phyloP scores from a whole-genome alignment of 2,797 vertebrate species.

The Muscicapa comitata region DNA sequence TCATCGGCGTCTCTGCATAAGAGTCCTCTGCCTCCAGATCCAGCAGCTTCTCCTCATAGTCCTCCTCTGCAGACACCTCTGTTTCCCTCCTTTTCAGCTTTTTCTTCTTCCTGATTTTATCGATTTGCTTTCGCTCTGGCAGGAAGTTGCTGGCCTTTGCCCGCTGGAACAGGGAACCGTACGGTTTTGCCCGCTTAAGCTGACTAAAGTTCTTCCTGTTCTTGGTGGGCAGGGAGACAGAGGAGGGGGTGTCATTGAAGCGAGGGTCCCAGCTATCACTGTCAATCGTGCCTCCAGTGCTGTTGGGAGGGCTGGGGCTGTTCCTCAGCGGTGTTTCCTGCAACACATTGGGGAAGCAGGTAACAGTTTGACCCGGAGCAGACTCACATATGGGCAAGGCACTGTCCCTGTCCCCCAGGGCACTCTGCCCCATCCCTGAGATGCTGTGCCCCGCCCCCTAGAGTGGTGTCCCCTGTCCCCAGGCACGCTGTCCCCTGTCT shows the following conservation, averaged over 20 bases:
- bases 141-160: slow-evolving; percentile 78
- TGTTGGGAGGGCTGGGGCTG: slow-evolving; percentile 94
- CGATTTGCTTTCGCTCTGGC: slow-evolving; percentile 85
- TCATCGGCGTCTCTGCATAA: slow-evolving; percentile 32
- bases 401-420: too few species aligned
- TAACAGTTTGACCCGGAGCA: not conserved
- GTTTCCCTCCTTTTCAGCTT: slow-evolving; percentile 84
- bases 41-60: slow-evolving; percentile 73
- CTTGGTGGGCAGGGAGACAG: slow-evolving; percentile 71
- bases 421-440: not conserved
- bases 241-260: slow-evolving; percentile 67
- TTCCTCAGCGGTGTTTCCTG: slow-evolving; percentile 87
- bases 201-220: slow-evolving; percentile 76
- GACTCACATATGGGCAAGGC: fast-evolving
- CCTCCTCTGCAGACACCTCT: slow-evolving; percentile 58
- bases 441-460: too few species aligned
- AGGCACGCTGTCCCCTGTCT: too few species aligned
- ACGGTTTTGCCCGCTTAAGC: slow-evolving; percentile 64
- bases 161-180: slow-evolving; percentile 71
- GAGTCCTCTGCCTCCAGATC: slow-evolving; percentile 86
- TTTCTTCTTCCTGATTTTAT: slow-evolving; percentile 91
- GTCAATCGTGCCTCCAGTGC: slow-evolving; percentile 92
- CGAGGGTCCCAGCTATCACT: slow-evolving; percentile 91
- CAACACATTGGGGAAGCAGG: not conserved
- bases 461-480: not conserved